Evolutionary conservation across 2,888 invertebrate species (phyloP), one percentile per base, ranked within the genome.

Genomic region (Hyalella azteca): DNA sequence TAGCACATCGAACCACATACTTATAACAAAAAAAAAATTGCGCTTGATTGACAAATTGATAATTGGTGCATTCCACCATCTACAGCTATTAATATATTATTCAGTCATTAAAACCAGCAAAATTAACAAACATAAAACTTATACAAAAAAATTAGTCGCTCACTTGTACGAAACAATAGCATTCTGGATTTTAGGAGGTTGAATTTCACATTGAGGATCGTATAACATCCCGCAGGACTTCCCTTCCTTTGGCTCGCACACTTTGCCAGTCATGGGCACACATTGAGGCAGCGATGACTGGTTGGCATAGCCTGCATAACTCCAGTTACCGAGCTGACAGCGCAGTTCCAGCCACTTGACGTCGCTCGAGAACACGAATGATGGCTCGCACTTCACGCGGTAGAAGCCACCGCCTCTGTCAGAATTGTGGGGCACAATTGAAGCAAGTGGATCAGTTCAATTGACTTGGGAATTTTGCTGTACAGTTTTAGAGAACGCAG

Each of bases 331-430:
- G 36, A 36, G 29, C n/a, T 36, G 66, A 7, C 66, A 66, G 13
- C n/a, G 22, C 66, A 66, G 13, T 36, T 66, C 66, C 66, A 66
- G 19, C 66, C 66, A 66, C 29, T 66, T 66, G 29, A 66, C 66
- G 36, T 36, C 36, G 32, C 19, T 36, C 4, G 32, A 36, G 66
- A 66, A 66, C 19, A 19, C 32, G n/a, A 36, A 66, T n/a, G 66
- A 39, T 19, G 66, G 66, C 39, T 32, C 36, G 39, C 66, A 66
- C 32, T 32, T 66, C 36, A 66, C 19, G 26, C 22, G 66, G 13
- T 66, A 66, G 36, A 36, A 32, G 36, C 66, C 66, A 19, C 66
- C n/a, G 22, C 66, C 66, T 1, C 66, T 66, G 66, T n/a, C n/a
- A n/a, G n/a, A n/a, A n/a, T n/a, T n/a, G n/a, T n/a, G n/a, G n/a